Conservation (phyloP, 2,888 invertebrate species). For the Aproaerema taeniolella region DNA sequence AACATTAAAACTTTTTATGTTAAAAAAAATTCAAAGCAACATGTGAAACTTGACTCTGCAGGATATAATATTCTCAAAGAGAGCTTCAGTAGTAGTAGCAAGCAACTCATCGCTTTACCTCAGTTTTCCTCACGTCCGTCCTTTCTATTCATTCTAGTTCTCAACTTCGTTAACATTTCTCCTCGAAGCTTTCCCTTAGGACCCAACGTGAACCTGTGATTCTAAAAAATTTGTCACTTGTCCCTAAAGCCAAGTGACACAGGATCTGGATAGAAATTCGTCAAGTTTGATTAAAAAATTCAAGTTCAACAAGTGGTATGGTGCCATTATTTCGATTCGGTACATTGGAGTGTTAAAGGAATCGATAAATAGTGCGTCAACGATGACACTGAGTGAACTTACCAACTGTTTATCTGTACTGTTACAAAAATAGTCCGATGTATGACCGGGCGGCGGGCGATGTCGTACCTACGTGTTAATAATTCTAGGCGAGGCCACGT, state of each 20-base stretch:
- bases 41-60: too few species aligned
- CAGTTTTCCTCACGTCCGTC: constrained; percentile 9
- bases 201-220: not conserved
- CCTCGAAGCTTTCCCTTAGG: constrained; percentile 4
- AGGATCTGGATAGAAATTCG: too few species aligned
- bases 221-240: constrained; percentile 4
- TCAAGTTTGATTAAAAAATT: too few species aligned
- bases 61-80: too few species aligned
- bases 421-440: constrained; percentile 49
- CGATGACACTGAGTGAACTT: constrained; percentile 29
- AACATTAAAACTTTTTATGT: too few species aligned
- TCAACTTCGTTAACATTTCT: constrained; percentile 1
- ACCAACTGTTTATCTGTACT: constrained; percentile 11
- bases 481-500: constrained; percentile 56
- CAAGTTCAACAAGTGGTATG: too few species aligned
- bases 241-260: not conserved
- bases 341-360: too few species aligned
- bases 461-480: constrained; percentile 62
- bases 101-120: too few species aligned
- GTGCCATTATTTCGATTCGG: too few species aligned
- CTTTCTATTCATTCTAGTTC: constrained; percentile 5
- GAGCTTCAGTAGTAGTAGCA: too few species aligned
- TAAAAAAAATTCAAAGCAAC: too few species aligned
- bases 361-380: constrained; percentile 28
- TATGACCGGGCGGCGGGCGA: constrained; percentile 31